Evolutionary conservation across 1,140 invertebrate genomes (phyloP).

Genomic region (Dreissena polymorpha): DNA sequence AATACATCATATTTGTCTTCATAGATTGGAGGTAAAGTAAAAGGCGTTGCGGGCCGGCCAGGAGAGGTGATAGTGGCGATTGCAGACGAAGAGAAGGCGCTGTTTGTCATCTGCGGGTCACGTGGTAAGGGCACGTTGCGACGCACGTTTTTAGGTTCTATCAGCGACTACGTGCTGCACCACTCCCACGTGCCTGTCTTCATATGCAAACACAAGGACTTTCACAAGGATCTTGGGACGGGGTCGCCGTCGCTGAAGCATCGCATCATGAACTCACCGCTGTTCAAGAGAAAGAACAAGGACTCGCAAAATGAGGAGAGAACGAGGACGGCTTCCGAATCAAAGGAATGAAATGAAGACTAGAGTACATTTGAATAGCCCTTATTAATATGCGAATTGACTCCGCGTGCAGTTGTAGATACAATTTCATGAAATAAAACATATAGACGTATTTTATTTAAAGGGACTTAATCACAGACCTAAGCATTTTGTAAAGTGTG

Average conservation of each 20-base stretch:
- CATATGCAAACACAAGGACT: constrained; percentile 55
- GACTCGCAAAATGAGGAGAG: neutral
- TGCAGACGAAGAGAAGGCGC: constrained; percentile 62
- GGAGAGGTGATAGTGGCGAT: constrained; percentile 59
- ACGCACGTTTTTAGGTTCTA: constrained; percentile 66
- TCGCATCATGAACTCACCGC: constrained; percentile 43
- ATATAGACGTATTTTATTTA: too few relatives aligned
- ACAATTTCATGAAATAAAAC: too few relatives aligned
- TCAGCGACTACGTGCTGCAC: constrained; percentile 69
- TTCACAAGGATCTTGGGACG: constrained; percentile 12
- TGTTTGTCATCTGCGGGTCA: constrained; percentile 64
- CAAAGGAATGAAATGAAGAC: neutral
- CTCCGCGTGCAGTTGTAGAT: too few relatives aligned
- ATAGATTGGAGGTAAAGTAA: constrained; percentile 61
- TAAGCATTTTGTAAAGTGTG: too few relatives aligned
- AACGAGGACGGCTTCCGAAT: constrained; percentile 32
- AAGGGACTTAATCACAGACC: too few relatives aligned
- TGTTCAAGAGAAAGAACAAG: constrained; percentile 43
- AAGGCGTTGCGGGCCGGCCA: constrained; percentile 56
- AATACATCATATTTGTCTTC: too few relatives aligned
- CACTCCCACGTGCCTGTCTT: constrained; percentile 65
- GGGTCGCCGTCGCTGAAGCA: constrained; percentile 41
- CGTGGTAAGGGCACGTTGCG: constrained; percentile 65
- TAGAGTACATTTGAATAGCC: too few relatives aligned
- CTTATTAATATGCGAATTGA: too few relatives aligned